phyloP scores from a whole-genome alignment of 2,113 vertebrate genomes.

The Jaculus jaculus region DNA sequence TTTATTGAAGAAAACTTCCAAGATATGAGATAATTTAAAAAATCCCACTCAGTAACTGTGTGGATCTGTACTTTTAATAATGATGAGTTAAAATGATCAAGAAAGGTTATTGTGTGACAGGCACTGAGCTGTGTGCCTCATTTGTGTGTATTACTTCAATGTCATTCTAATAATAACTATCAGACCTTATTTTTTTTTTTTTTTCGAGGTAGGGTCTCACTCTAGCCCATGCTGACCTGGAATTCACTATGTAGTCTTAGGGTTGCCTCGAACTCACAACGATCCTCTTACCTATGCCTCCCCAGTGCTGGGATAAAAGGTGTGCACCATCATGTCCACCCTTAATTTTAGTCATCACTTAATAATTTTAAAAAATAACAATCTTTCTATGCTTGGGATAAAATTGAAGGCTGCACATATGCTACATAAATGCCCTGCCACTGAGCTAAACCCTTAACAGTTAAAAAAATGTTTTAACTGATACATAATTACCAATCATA shows the following conservation, averaged over 20 bases:
- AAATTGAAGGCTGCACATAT: not conserved
- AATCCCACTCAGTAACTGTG: not conserved
- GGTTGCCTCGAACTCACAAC: too few species aligned
- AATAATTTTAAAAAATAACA: not conserved
- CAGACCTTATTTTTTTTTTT: too few species aligned
- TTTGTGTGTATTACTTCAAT: not conserved
- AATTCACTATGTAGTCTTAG: too few species aligned
- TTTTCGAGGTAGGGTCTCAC: too few species aligned
- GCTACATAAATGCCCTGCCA: not conserved
- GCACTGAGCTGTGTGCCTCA: not conserved
- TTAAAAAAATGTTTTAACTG: not conserved
- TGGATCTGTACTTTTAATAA: conserved; percentile 2
- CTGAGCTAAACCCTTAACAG: not conserved
- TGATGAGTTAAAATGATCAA: not conserved
- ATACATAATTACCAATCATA: not conserved
- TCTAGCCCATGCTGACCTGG: too few species aligned
- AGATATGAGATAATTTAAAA: conserved; percentile 46
- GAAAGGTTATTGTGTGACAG: not conserved
- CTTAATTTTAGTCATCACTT: not conserved
- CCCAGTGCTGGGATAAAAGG: too few species aligned
- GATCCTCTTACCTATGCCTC: too few species aligned
- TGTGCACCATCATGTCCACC: too few species aligned
- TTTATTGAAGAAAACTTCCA: conserved; percentile 34
- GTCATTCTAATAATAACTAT: not conserved
- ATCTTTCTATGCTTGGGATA: too few species aligned